A percentile compares a stretch with the other conserved stretches of the same genome.
Conservation (phyloP, 2,113 vertebrate species). For the Dicerorhinus sumatrensis region DNA sequence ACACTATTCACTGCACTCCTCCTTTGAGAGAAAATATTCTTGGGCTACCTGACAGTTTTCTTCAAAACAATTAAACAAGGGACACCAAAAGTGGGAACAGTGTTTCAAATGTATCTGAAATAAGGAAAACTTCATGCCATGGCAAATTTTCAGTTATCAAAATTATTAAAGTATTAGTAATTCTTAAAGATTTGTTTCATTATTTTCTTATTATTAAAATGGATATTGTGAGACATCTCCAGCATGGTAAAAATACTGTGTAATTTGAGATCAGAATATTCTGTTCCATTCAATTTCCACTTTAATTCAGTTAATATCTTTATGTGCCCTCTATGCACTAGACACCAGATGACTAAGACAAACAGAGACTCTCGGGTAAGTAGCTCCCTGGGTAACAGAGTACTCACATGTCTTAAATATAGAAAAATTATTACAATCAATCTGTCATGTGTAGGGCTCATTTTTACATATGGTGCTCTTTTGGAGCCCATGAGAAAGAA, state of each 20-base stretch:
- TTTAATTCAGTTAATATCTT: background rate
- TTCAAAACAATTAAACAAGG: background rate
- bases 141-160: background rate
- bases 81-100: background rate
- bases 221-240: background rate
- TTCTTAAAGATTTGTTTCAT: background rate
- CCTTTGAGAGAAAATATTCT: slow-evolving; percentile 25
- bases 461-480: background rate
- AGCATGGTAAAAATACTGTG: background rate
- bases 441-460: background rate
- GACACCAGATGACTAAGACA: background rate
- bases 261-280: background rate
- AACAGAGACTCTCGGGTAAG: background rate
- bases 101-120: background rate
- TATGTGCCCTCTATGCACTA: background rate
- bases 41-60: background rate
- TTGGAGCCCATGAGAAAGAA: background rate
- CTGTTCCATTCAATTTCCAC: background rate
- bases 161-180: background rate
- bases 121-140: background rate
- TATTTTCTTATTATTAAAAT: background rate
- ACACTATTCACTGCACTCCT: background rate
- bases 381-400: background rate
- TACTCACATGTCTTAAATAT: background rate
- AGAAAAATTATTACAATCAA: background rate